Evolutionary conservation across 1,140 invertebrate genomes (phyloP), one percentile per base, ranked within the genome.

Genomic region (Platyura marginata): DNA sequence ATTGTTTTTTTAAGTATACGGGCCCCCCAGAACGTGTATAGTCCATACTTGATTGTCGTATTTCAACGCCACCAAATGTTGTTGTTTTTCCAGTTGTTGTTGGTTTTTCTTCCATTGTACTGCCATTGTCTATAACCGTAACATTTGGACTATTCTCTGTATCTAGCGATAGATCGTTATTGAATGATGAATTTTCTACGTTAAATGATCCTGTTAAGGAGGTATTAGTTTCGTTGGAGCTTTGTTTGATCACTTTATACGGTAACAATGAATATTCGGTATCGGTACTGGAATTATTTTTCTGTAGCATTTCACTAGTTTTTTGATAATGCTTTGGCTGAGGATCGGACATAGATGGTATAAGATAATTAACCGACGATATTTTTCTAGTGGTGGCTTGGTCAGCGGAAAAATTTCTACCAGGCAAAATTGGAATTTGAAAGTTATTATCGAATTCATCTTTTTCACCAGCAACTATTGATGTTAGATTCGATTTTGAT

Each of bases 1-100:
- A 61, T 54, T 61, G 59, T 52, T 61, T 61, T 51, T 57, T 57
- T 20, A 61, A 48, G n/a, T n/a, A n/a, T n/a, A n/a, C n/a, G n/a
- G n/a, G n/a, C n/a, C n/a, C n/a, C 42, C 25, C 56, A 56, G 51
- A 55, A 3, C 41, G 34, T 19, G 34, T 18, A n/a, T n/a, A n/a
- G 4, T 43, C 22, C 9, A 36, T 40, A 3, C 13, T n/a, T 8
- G 38, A 20, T 15, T 38, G 38, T 10, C 50, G 50, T 21, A 49
- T 34, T 42, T 61, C 58, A 43, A 46, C 49, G 36, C 54, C 52
- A 39, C 58, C 56, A 25, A 60, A 48, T 20, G 57, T 57, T 39
- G 54, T 49, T 20, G 56, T 57, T 37, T 57, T 29, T 6, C 25
- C 6, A 13, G 6, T 53, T 33, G 55, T 50, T 16, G 19, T 42